Percentiles rank a stretch among this genome's conserved stretches.
Conservation (phyloP, 2,888 invertebrate genomes). For the Phyto melanocephala region DNA sequence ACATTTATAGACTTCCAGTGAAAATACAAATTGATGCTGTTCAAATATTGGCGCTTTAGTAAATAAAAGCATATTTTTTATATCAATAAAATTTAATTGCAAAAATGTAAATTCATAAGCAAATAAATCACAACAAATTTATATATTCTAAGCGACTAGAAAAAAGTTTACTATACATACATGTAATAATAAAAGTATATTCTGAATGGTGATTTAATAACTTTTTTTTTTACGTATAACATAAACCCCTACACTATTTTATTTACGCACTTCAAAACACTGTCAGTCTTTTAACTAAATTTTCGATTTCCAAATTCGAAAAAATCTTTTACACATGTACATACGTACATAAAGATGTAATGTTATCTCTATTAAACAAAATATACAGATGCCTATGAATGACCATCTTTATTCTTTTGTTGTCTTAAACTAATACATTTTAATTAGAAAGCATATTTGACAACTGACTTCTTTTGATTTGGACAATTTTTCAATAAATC, state of each 20-base stretch:
- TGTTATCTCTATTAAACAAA: no score
- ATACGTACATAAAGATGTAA: not conserved
- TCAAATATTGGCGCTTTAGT: not conserved
- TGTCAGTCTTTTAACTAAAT: no score
- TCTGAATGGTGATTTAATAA: no score
- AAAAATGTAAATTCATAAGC: not conserved
- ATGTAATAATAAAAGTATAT: no score
- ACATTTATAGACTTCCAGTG: not conserved
- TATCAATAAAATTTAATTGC: not conserved
- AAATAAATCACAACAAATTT: not conserved
- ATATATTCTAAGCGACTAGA: no score
- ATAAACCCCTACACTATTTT: no score
- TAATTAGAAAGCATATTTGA: slow-evolving; percentile 26
- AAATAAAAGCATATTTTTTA: not conserved
- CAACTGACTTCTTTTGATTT: slow-evolving; percentile 34
- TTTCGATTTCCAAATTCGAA: no score
- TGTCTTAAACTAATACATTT: not conserved
- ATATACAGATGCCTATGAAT: no score
- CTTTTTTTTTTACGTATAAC: no score
- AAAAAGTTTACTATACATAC: no score
- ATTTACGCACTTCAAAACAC: no score
- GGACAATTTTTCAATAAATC: slow-evolving; percentile 45
- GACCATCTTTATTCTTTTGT: not conserved
- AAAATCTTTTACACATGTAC: no score
- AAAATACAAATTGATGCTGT: slow-evolving; percentile 33